These are phyloP conservation scores for Formica exsecta DNA, from an alignment of 1,140 invertebrate genomes.

Conservation along the genomic window DNA sequence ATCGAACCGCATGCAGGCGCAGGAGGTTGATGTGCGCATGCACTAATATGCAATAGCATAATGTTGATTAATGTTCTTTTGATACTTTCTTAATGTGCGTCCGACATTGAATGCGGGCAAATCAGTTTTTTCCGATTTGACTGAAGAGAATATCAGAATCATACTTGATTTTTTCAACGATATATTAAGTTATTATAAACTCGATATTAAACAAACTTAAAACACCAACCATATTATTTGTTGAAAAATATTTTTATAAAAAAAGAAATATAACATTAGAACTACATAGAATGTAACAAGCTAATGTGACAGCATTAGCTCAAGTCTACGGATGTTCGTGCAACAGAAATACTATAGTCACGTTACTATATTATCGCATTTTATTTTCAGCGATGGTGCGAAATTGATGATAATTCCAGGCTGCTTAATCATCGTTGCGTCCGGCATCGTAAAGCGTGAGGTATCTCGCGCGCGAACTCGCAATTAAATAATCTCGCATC, in stretches of 20 bases:
- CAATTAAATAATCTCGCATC: conserved; percentile 61
- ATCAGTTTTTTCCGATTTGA: conserved; percentile 41
- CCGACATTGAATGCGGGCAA: conserved; percentile 33
- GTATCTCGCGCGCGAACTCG: conserved; percentile 49
- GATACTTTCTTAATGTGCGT: conserved; percentile 34
- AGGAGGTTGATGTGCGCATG: conserved; percentile 56
- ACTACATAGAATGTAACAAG: background rate
- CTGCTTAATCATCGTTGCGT: conserved; percentile 55
- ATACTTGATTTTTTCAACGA: background rate
- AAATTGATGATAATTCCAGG: conserved; percentile 59
- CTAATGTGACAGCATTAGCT: background rate
- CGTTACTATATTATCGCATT: conserved; percentile 16
- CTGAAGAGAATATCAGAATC: background rate
- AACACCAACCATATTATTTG: background rate
- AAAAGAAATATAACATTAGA: background rate
- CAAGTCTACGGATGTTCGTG: background rate
- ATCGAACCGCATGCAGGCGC: conserved; percentile 46
- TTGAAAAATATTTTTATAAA: background rate
- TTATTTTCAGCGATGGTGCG: conserved; percentile 40
- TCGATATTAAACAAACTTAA: background rate
- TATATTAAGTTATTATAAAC: background rate
- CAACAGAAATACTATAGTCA: conserved; percentile 18
- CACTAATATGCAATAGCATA: conserved; percentile 61
- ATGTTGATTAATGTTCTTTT: conserved; percentile 59
- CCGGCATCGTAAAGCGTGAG: conserved; percentile 37